These are phyloP conservation scores for Hyla sarda DNA, from an alignment of 2,113 vertebrate species.

Conservation along the genomic window DNA sequence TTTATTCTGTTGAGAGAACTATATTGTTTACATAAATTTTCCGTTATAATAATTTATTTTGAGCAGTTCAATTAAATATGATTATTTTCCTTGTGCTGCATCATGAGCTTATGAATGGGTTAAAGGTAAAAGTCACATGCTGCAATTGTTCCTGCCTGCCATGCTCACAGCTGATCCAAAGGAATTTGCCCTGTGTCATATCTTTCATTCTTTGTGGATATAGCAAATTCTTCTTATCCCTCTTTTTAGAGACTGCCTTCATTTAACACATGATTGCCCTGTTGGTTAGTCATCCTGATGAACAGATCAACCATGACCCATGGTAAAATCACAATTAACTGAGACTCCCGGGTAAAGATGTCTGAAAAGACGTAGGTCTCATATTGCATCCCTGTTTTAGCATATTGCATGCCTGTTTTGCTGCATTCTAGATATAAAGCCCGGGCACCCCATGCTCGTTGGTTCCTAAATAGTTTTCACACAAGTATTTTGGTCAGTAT, in stretches of 20 bases:
- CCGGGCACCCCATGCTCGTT: too few species aligned
- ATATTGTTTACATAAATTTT: not conserved
- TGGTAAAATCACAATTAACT: too few species aligned
- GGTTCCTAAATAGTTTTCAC: too few species aligned
- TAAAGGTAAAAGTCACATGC: slow-evolving; percentile 13
- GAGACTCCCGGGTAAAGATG: too few species aligned
- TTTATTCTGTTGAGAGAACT: too few species aligned
- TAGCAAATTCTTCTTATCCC: not conserved
- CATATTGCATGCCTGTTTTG: too few species aligned
- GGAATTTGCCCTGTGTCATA: slow-evolving; percentile 31
- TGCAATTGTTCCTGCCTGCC: slow-evolving; percentile 6
- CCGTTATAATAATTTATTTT: not conserved
- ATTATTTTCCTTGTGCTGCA: not conserved
- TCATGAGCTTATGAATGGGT: not conserved
- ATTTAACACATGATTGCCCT: not conserved
- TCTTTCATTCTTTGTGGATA: slow-evolving; percentile 2
- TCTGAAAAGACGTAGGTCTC: too few species aligned
- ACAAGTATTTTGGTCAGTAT: too few species aligned
- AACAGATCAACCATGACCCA: too few species aligned
- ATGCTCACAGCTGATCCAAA: slow-evolving; percentile 46
- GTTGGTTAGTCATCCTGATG: too few species aligned
- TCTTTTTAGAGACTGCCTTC: not conserved
- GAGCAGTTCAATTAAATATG: not conserved
- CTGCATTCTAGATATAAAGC: too few species aligned
- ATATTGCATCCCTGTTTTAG: too few species aligned